Evolutionary conservation across 1,140 invertebrate genomes (phyloP), one percentile per base, ranked within the genome.

Genomic region (Parasteatoda tepidariorum): DNA sequence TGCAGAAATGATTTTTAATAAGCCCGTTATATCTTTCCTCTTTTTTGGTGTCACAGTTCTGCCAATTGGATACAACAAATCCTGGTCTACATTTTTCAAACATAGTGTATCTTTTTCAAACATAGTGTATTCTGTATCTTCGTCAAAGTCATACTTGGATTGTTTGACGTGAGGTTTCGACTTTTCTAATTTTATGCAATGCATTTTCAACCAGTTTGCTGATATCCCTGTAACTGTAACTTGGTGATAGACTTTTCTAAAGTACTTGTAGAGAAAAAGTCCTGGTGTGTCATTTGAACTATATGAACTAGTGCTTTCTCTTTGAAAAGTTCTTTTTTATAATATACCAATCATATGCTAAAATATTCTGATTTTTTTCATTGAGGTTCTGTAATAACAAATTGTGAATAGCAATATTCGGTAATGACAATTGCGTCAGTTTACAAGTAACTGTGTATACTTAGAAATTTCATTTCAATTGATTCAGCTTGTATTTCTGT

Each of bases 191-290:
- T 48, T 48, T 55, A 54, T 74, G 6, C 13, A 59, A 22, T 33
- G 9, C 13, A 74, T 74, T 74, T 74, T 54, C 13, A 74, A 22
- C 70, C 70, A 33, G 30, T 70, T 28, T 75, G 59, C 41, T 59
- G 0, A 26, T 30, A 28, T 26, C 48, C 26, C 0, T 24, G 73
- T 62, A 24, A 62, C 26, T 30, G 7, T 30, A 30, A 62, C 2
- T 2, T 28, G 9, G 7, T 62, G 61, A 26, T 2, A 62, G 1
- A 24, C 2, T 15, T 2, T 30, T 62, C 24, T 48, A 48, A 48
- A 48, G 38, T 48, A 48, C 38, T 48, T 48, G 38, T 4, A 48
- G 1, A 48, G 38, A 48, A 4, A 48, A 48, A 48, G 38, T 48
- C 0, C 1, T 48, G 18, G 13, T 48, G 38, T n/a, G n/a, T n/a